Base-by-base conservation (phyloP, 1,140 invertebrate genomes). In the Bacillus rossius region DNA sequence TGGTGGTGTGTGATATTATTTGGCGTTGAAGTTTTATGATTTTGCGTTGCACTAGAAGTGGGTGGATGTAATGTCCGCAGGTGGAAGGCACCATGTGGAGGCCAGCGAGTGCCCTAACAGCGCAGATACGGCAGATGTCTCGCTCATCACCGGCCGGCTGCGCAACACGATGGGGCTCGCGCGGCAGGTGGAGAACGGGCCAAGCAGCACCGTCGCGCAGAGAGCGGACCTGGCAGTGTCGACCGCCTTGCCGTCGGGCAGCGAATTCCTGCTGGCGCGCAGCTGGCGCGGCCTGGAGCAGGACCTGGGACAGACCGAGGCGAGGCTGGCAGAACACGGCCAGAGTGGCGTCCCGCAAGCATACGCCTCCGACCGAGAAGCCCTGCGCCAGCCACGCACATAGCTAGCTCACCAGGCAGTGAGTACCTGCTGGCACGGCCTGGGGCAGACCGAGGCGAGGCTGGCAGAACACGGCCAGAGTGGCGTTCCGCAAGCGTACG, bases 281-380 rank as follows among this genome's bases (percentile, higher is more conserved):
- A 79, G 80, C 3, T 91, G 88, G 88, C 81, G 80, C 63, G 88
- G 89, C 2, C 72, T 91, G 37, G 84, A 90, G 66, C 86, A 85
- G 64, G 82, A 82, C 60, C 68, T 89, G 55, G 87, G 86, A 0
- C 71, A 85, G 66, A 84, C 79, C 38, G 77, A 82, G 61, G 80
- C 84, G 7, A 78, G 79, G 62, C 67, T 77, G 62, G 79, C 81
- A 3, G 75, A 79, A 57, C 73, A 81, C 64, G 88, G 88, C 3
- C 75, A 86, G 3, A 79, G 69, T 60, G 88, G 88, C 8, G 80
- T 89, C 55, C 76, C 81, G 29, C 69, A 71, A 53, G 66, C 65
- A 59, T 82, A 82, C 66, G 61, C 69, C 17, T 76, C 74, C 65
- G 77, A 79, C 34, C 7, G 22, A 29, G 55, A 57, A 14, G 38